Evolutionary conservation across 92 coral and sea anemone species (phyloP).

Genomic region (Phenganax stokvisi): DNA sequence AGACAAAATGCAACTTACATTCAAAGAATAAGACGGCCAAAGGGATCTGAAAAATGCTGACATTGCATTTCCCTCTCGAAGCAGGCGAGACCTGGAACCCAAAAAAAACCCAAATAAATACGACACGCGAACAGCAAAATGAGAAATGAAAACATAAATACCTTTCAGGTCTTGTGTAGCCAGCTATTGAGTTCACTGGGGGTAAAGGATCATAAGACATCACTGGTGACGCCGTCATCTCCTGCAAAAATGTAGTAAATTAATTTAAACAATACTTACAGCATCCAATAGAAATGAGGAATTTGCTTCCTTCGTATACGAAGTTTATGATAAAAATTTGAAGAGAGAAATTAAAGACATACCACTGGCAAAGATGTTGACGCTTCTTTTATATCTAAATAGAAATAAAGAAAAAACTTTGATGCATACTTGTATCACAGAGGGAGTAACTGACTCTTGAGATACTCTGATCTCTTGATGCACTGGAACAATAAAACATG

Average conservation of each 20-base stretch:
- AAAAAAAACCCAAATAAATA: background rate
- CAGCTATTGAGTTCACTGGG: conserved; percentile 76
- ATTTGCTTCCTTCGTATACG: no score
- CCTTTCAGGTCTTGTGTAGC: conserved; percentile 78
- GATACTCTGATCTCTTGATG: background rate
- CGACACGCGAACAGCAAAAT: background rate
- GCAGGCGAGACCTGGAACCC: conserved; percentile 24
- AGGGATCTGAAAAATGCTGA: conserved; percentile 89
- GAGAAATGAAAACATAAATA: background rate
- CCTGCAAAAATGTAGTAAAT: conserved; percentile 40
- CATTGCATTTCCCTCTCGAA: conserved; percentile 53
- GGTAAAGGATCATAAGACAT: conserved; percentile 94
- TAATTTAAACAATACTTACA: background rate
- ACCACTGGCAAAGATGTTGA: conserved; percentile 90
- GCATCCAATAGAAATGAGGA: no score
- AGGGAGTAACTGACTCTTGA: background rate
- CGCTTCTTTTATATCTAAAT: conserved; percentile 82
- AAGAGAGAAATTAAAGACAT: conserved; percentile 2
- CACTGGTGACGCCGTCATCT: conserved; percentile 72
- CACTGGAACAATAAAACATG: background rate
- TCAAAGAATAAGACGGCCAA: conserved; percentile 73
- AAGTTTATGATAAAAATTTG: background rate
- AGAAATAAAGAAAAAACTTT: background rate
- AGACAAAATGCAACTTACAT: conserved; percentile 43
- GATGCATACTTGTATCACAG: background rate